Evolutionary conservation across 2,797 vertebrate species (phyloP).

Genomic region (Micropoecilia bifurca): DNA sequence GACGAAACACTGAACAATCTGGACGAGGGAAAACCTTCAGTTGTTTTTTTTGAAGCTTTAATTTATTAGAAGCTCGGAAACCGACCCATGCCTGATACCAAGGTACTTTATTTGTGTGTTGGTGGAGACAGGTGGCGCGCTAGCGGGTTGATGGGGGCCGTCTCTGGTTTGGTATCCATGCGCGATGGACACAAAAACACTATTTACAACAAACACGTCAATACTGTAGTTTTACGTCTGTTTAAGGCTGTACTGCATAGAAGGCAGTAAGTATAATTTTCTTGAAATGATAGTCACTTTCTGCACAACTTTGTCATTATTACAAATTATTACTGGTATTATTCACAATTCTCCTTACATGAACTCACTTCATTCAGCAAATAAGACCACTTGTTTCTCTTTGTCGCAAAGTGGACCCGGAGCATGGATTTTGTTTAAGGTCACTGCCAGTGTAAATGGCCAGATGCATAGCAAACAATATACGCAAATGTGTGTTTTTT

Average conservation of each 20-base stretch:
- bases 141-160: conserved; percentile 58
- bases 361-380: conserved; percentile 74
- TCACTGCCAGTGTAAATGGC: conserved; percentile 75
- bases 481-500: conserved; percentile 52
- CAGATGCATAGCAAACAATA: conserved; percentile 86
- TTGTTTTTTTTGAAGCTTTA: neutral
- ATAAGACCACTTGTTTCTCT: conserved; percentile 85
- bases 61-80: neutral
- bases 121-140: conserved; percentile 49
- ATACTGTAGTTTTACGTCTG: conserved; percentile 80
- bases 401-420: conserved; percentile 76
- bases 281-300: conserved; percentile 85
- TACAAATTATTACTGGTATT: conserved; percentile 79
- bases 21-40: neutral
- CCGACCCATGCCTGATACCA: conserved; percentile 1
- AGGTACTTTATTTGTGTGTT: conserved; percentile 44
- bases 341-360: conserved; percentile 77
- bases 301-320: conserved; percentile 69
- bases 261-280: conserved; percentile 80
- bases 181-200: conserved; percentile 88
- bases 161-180: conserved; percentile 80
- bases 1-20: too few species aligned
- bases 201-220: conserved; percentile 90
- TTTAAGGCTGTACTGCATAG: conserved; percentile 85
- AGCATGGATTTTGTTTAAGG: conserved; percentile 73